These are phyloP conservation scores for Erpornis zantholeuca DNA, from an alignment of 2,113 vertebrate species.

Conservation along the genomic window DNA sequence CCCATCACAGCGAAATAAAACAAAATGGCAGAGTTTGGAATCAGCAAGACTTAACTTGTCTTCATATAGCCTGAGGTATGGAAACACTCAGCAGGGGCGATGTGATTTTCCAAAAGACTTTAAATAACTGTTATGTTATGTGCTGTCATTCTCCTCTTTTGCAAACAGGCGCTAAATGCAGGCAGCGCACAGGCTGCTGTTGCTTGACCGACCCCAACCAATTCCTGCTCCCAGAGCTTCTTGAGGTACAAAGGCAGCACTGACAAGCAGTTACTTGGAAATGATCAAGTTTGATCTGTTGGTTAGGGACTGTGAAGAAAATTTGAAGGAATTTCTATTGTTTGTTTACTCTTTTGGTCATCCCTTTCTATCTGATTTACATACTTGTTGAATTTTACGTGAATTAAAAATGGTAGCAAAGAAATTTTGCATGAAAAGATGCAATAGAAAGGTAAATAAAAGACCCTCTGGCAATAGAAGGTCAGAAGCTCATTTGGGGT, in stretches of 20 bases:
- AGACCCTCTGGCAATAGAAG: background rate
- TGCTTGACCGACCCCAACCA: background rate
- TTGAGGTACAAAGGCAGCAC: background rate
- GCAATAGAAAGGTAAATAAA: too few relatives aligned
- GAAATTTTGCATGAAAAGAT: background rate
- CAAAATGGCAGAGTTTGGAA: slow-evolving; percentile 56
- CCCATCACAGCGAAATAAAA: slow-evolving; percentile 63
- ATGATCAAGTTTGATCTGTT: background rate
- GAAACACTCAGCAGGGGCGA: background rate
- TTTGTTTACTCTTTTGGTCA: background rate
- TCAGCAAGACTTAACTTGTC: slow-evolving; percentile 26
- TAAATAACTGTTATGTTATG: background rate
- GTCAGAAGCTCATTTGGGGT: background rate
- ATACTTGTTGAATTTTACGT: background rate
- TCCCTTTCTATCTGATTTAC: background rate
- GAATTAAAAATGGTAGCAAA: background rate
- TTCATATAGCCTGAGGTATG: slow-evolving; percentile 28
- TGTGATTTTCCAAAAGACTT: slow-evolving; percentile 40
- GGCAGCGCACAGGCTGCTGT: background rate
- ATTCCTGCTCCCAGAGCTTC: background rate
- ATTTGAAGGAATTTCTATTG: background rate
- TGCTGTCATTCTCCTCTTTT: background rate
- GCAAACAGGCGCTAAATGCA: background rate
- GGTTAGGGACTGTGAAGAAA: background rate
- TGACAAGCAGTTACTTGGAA: background rate